These are phyloP conservation scores for Hormiphora californensis DNA, from an alignment of 37 sponge, comb jelly and placozoan genomes.

Conservation along the genomic window DNA sequence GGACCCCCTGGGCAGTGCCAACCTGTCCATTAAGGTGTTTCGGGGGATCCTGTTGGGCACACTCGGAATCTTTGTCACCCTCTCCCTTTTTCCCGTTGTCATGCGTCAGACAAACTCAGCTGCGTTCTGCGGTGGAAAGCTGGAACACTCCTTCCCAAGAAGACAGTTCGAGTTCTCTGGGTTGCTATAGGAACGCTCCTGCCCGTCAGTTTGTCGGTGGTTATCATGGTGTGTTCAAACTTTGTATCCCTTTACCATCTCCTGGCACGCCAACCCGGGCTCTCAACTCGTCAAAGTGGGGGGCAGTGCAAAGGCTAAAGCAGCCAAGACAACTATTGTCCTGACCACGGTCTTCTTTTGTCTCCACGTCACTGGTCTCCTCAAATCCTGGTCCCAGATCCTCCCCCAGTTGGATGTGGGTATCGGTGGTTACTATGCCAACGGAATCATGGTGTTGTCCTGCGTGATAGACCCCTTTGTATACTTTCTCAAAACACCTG, in stretches of 20 bases:
- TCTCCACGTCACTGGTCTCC: background rate
- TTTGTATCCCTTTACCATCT: background rate
- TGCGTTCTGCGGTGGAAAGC: background rate
- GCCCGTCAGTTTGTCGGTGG: background rate
- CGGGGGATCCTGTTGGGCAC: constrained; percentile 9
- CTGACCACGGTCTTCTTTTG: constrained; percentile 9
- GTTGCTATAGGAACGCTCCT: background rate
- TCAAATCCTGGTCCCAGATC: background rate
- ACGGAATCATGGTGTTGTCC: background rate
- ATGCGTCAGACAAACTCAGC: background rate
- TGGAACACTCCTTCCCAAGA: background rate
- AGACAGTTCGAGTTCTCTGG: background rate
- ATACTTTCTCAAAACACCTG: background rate
- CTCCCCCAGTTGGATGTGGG: background rate
- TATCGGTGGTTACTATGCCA: background rate
- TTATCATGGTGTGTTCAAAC: background rate
- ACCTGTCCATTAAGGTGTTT: background rate
- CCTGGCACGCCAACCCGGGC: too few relatives aligned
- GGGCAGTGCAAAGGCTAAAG: background rate
- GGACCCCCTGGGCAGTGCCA: background rate
- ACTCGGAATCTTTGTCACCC: background rate
- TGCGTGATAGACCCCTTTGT: background rate
- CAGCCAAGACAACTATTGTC: background rate
- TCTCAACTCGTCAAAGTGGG: too few relatives aligned
- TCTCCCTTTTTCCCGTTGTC: background rate